phyloP scores from a whole-genome alignment of 2,797 vertebrate genomes.

The Synaphobranchus kaupii region DNA sequence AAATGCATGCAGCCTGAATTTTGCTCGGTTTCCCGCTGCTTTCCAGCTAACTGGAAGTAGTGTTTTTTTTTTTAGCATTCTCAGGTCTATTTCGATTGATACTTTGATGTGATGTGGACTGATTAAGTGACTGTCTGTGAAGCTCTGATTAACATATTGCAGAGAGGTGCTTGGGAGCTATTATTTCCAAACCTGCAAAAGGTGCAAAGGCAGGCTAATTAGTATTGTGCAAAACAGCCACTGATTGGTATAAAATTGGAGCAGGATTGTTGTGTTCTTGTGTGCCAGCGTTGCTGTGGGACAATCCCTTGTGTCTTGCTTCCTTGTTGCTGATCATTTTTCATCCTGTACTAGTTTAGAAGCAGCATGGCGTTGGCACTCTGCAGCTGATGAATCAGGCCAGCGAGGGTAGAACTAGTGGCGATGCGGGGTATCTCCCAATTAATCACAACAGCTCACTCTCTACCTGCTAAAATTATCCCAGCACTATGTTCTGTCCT shows the following conservation, averaged over 20 bases:
- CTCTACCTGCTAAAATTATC: constrained; percentile 19
- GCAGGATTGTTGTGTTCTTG: neutral
- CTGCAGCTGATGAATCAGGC: constrained; percentile 11
- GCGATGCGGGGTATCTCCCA: neutral
- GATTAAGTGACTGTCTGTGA: neutral
- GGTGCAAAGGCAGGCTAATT: constrained; percentile 19
- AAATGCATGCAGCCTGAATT: neutral
- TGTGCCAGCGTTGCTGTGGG: neutral
- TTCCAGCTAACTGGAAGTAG: neutral
- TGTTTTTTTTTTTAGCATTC: neutral
- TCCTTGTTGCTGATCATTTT: constrained; percentile 21
- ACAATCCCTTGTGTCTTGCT: constrained; percentile 24
- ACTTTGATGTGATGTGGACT: neutral
- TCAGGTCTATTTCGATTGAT: neutral
- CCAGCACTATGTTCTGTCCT: neutral
- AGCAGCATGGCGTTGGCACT: constrained; percentile 4
- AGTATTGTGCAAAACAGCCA: constrained; percentile 1
- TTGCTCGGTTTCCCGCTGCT: neutral
- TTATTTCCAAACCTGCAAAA: constrained; percentile 13
- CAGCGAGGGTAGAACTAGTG: neutral
- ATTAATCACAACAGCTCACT: constrained; percentile 15
- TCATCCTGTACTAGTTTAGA: constrained; percentile 26
- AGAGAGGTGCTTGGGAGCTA: neutral
- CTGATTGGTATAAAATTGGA: constrained; percentile 4
- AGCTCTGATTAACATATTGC: neutral